Evolutionary conservation across 2,797 vertebrate species (phyloP).

Genomic region (Vespertilio murinus): DNA sequence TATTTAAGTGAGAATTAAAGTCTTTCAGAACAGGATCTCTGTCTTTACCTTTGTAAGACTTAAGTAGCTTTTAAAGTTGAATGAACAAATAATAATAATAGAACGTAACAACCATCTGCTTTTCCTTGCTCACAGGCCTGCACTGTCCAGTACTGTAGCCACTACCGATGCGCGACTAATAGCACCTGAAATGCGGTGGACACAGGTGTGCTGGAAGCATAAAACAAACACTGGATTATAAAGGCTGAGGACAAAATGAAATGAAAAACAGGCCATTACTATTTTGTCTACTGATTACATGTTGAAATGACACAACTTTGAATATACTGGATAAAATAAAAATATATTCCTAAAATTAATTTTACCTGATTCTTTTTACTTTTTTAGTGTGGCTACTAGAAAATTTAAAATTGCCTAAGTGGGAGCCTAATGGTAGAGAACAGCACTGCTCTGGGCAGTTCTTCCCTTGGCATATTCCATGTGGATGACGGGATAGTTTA

Average conservation of each 20-base stretch:
- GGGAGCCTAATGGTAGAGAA: neutral
- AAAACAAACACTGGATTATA: neutral
- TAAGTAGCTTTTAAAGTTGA: neutral
- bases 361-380: too few relatives aligned
- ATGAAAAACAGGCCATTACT: neutral
- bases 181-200: neutral
- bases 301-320: neutral
- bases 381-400: too few relatives aligned
- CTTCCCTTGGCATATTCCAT: neutral
- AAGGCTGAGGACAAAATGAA: neutral
- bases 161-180: accelerated
- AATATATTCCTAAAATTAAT: neutral
- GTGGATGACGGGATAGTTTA: neutral
- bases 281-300: neutral
- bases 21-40: neutral
- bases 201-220: accelerated
- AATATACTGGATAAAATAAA: neutral
- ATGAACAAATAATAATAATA: neutral
- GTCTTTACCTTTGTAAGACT: neutral
- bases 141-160: accelerated
- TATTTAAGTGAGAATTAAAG: neutral
- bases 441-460: neutral
- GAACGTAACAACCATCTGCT: neutral
- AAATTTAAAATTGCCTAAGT: too few relatives aligned
- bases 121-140: neutral